Percentiles rank a stretch among this genome's conserved stretches.
Conservation (phyloP, 1,140 invertebrate species). For the Bacillus rossius region DNA sequence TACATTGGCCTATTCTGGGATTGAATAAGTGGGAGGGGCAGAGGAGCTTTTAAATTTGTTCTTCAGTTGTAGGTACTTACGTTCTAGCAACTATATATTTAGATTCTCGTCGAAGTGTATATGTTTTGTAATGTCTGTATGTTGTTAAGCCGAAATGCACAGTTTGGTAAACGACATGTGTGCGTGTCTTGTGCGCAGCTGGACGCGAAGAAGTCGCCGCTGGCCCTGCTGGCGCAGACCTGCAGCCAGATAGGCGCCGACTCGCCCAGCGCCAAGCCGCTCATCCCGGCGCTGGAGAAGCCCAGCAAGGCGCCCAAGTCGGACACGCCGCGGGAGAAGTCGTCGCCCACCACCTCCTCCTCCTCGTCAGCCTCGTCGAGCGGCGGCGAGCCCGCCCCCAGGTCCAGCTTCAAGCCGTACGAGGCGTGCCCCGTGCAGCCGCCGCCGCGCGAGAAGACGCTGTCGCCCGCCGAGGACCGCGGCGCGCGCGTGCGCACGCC, state of each 20-base stretch:
- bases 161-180: too few relatives aligned
- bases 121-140: too few relatives aligned
- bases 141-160: too few relatives aligned
- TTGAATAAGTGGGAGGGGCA: too few relatives aligned
- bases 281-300: constrained; percentile 53
- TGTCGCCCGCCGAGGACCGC: constrained; percentile 46
- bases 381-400: constrained; percentile 39
- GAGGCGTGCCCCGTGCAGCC: constrained; percentile 43
- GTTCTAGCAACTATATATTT: too few relatives aligned
- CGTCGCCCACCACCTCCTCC: constrained; percentile 43
- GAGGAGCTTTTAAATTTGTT: too few relatives aligned
- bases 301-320: constrained; percentile 42
- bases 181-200: too few relatives aligned
- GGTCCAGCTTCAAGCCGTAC: constrained; percentile 65
- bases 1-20: too few relatives aligned
- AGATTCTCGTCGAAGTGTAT: too few relatives aligned
- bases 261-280: constrained; percentile 55
- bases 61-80: too few relatives aligned
- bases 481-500: constrained; percentile 51
- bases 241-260: constrained; percentile 95
- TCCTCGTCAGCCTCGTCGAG: constrained; percentile 38
- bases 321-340: constrained; percentile 52
- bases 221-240: constrained; percentile 89
- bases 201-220: constrained; percentile 92
- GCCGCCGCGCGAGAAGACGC: constrained; percentile 48